phyloP scores from a whole-genome alignment of 1,140 invertebrate species.

The Chrysopa pallens region DNA sequence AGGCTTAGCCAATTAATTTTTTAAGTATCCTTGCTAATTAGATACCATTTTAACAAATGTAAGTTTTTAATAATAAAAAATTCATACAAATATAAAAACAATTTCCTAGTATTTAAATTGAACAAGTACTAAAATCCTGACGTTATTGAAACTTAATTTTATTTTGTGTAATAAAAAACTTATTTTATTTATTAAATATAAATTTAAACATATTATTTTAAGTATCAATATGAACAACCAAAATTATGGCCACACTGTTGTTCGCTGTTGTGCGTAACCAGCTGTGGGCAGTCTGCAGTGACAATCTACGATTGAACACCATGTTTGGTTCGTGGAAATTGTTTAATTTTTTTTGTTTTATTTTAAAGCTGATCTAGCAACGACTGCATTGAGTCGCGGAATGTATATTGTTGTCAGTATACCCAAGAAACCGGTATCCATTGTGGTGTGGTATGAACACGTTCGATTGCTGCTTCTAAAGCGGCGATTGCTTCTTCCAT shows the following conservation, averaged over 20 bases:
- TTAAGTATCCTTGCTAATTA: too few relatives aligned
- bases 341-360: neutral
- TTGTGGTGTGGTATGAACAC: constrained; percentile 76
- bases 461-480: constrained; percentile 77
- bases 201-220: neutral
- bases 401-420: constrained; percentile 55
- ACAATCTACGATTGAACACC: neutral
- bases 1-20: too few relatives aligned
- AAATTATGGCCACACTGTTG: neutral
- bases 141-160: neutral
- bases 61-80: too few relatives aligned
- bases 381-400: constrained; percentile 18
- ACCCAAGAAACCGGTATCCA: constrained; percentile 93
- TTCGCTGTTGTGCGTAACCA: neutral
- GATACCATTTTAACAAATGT: too few relatives aligned
- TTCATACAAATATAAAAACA: too few relatives aligned
- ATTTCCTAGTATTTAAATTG: neutral
- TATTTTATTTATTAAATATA: neutral
- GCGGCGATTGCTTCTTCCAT: constrained; percentile 94
- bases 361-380: constrained; percentile 9
- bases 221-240: neutral
- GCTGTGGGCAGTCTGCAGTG: neutral
- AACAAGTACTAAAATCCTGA: neutral
- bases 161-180: neutral
- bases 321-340: neutral